phyloP scores from a whole-genome alignment of 2,797 vertebrate genomes.

The Sciaenops ocellatus region DNA sequence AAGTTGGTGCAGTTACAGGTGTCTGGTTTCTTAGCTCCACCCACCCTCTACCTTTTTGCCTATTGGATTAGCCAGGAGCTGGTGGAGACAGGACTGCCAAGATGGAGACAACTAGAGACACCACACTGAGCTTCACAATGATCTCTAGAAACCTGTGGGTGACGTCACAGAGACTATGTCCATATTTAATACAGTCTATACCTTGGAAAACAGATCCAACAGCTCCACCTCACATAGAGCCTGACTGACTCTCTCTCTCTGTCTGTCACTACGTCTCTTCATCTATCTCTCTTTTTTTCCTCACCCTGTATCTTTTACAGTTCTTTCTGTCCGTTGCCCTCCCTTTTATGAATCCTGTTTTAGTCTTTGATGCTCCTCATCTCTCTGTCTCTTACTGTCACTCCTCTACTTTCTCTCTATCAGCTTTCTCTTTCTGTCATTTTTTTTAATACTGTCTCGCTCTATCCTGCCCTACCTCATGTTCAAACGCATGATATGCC shows the following conservation, averaged over 20 bases:
- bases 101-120: too few species aligned
- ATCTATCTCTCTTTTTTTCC: background rate
- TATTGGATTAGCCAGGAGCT: too few species aligned
- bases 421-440: background rate
- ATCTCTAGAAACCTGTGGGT: too few species aligned
- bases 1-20: too few species aligned
- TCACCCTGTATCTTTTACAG: background rate
- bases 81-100: too few species aligned
- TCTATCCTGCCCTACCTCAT: background rate
- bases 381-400: background rate
- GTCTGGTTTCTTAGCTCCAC: too few species aligned
- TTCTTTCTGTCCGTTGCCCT: background rate
- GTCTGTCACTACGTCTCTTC: background rate
- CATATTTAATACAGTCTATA: background rate
- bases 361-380: fast-evolving
- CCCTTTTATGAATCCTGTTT: background rate
- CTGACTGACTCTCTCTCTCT: background rate
- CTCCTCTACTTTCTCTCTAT: background rate
- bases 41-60: too few species aligned
- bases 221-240: background rate
- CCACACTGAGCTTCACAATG: too few species aligned
- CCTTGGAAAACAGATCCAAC: background rate
- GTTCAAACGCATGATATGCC: too few species aligned
- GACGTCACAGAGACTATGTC: too few species aligned
- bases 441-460: background rate